Evolutionary conservation across 2,888 invertebrate species (phyloP).

Genomic region (Deilephila porcellus): DNA sequence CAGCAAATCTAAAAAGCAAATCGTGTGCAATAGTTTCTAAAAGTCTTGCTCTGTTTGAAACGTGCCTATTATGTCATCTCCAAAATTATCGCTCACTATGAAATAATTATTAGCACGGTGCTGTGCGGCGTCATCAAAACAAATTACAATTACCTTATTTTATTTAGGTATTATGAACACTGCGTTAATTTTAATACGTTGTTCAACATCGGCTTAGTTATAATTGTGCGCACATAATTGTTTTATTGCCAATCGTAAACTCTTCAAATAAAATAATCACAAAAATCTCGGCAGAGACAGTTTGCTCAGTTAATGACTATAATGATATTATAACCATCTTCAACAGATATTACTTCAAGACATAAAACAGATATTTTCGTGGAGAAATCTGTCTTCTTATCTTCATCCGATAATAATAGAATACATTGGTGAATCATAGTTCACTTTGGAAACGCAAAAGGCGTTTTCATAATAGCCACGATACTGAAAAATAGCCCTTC

Average conservation of each 20-base stretch:
- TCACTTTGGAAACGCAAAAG: too few species aligned
- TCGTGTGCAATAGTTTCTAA: too few species aligned
- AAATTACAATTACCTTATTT: slow-evolving; percentile 46
- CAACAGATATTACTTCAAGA: not conserved
- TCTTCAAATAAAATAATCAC: slow-evolving; percentile 48
- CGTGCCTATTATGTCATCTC: not conserved
- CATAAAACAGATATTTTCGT: too few species aligned
- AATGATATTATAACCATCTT: not conserved
- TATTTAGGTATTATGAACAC: slow-evolving; percentile 54
- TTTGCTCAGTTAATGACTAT: not conserved
- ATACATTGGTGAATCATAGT: too few species aligned
- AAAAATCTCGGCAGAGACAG: slow-evolving; percentile 47
- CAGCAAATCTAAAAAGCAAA: not conserved
- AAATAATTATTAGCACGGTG: slow-evolving; percentile 3
- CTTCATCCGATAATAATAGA: too few species aligned
- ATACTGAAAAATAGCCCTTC: too few species aligned
- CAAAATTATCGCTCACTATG: slow-evolving; percentile 18
- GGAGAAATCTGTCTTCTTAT: too few species aligned
- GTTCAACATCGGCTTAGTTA: slow-evolving; percentile 53
- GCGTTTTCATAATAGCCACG: too few species aligned
- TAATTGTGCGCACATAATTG: slow-evolving; percentile 51
- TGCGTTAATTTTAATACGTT: slow-evolving; percentile 56
- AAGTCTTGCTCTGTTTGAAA: not conserved
- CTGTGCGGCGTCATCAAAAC: slow-evolving; percentile 35
- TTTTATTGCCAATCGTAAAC: slow-evolving; percentile 65